Percentiles rank a stretch among this genome's conserved stretches.
phyloP scores from a whole-genome alignment of 2,888 invertebrate genomes.

The Helleia helle region DNA sequence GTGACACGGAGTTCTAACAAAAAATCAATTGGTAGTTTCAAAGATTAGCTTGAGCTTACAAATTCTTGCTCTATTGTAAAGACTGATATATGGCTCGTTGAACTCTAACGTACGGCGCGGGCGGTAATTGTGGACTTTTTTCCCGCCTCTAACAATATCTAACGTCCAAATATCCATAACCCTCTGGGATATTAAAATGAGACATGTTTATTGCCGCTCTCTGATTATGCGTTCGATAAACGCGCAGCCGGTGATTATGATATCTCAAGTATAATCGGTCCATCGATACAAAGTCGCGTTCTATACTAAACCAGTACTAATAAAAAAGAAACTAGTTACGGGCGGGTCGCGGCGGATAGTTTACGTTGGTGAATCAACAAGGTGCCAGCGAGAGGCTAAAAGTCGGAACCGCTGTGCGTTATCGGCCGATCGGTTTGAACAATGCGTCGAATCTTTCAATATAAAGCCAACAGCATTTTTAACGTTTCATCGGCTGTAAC shows the following conservation, averaged over 20 bases:
- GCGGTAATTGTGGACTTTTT: slow-evolving; percentile 26
- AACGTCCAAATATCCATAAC: slow-evolving; percentile 44
- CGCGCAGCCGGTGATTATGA: slow-evolving; percentile 72
- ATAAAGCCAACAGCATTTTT: slow-evolving; percentile 69
- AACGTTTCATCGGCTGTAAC: slow-evolving; percentile 70
- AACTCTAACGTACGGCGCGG: slow-evolving; percentile 53
- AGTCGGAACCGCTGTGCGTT: slow-evolving; percentile 58
- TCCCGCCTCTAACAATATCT: slow-evolving; percentile 38
- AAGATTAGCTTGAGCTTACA: no score
- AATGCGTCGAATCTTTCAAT: slow-evolving; percentile 71
- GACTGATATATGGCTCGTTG: slow-evolving; percentile 49
- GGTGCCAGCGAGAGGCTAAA: slow-evolving; percentile 54
- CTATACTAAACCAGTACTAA: slow-evolving; percentile 68
- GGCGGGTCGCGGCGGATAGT: slow-evolving; percentile 59
- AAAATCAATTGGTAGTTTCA: no score
- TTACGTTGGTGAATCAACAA: slow-evolving; percentile 69
- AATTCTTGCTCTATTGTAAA: no score
- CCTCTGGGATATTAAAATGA: slow-evolving; percentile 68
- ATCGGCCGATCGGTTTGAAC: slow-evolving; percentile 65
- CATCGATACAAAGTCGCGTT: slow-evolving; percentile 66
- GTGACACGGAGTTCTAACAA: no score
- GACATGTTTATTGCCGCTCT: slow-evolving; percentile 69
- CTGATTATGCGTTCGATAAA: slow-evolving; percentile 70
- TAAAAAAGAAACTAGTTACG: slow-evolving; percentile 70
- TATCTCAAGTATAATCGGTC: slow-evolving; percentile 67